phyloP scores from a whole-genome alignment of 2,797 vertebrate species.

The Melopsittacus undulatus region DNA sequence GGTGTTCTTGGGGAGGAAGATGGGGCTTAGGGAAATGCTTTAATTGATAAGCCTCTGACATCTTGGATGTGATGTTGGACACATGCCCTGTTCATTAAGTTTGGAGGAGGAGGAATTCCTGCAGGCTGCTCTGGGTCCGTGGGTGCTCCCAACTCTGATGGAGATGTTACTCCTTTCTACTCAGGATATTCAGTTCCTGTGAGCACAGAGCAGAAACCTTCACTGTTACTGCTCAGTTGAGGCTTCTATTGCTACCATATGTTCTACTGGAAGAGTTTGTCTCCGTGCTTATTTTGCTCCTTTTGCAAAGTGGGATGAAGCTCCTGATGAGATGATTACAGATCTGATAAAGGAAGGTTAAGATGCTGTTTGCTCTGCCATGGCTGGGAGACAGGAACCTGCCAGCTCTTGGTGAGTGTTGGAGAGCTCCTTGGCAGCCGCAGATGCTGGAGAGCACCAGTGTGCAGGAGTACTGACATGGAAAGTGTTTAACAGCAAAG shows the following conservation, averaged over 20 bases:
- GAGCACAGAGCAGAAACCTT: neutral
- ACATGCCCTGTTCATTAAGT: neutral
- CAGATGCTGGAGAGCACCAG: neutral
- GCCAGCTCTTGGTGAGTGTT: neutral
- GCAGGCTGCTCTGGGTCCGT: neutral
- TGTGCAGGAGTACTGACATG: neutral
- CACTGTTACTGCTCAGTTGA: neutral
- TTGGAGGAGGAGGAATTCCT: neutral
- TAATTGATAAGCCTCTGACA: neutral
- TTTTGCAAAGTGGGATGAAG: neutral
- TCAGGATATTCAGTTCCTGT: neutral
- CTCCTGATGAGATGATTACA: neutral
- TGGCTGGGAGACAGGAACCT: neutral
- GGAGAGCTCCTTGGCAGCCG: neutral
- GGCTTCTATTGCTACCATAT: neutral
- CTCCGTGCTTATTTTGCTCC: neutral
- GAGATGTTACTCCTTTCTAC: neutral
- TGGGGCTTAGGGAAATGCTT: neutral
- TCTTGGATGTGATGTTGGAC: neutral
- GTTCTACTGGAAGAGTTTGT: neutral
- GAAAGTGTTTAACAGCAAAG: rapidly evolving
- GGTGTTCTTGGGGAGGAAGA: neutral
- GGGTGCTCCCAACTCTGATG: neutral
- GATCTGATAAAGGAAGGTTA: neutral
- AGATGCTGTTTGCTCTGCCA: neutral